Conservation (phyloP, 2,113 vertebrate species). For the Naja naja region DNA sequence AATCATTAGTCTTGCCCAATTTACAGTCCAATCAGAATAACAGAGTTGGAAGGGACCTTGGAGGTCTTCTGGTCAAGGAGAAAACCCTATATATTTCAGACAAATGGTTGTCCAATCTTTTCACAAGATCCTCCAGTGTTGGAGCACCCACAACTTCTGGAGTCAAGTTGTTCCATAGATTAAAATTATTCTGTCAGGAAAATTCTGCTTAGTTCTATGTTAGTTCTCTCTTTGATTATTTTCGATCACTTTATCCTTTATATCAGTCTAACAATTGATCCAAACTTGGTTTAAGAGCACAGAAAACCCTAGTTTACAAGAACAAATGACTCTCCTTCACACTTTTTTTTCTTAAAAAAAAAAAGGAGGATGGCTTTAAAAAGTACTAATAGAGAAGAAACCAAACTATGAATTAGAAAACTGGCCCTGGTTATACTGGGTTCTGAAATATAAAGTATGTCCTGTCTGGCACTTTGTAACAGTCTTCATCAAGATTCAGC, state of each 20-base stretch:
- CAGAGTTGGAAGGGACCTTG: not conserved
- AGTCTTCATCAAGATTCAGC: not conserved
- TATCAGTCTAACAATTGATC: not conserved
- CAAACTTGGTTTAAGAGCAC: not conserved
- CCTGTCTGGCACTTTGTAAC: not conserved
- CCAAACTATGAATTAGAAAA: not conserved
- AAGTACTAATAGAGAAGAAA: not conserved
- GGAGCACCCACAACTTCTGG: not conserved
- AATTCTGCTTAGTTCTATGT: not conserved
- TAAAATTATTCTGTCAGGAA: not conserved
- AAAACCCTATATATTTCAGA: not conserved
- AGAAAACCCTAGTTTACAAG: not conserved
- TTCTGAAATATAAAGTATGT: not conserved
- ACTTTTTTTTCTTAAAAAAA: not conserved
- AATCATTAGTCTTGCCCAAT: not conserved
- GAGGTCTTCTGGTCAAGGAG: not conserved
- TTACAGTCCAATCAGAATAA: not conserved
- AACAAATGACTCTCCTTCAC: not conserved
- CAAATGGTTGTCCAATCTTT: not conserved
- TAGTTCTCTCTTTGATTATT: not conserved
- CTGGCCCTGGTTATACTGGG: not conserved
- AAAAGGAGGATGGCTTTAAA: not conserved
- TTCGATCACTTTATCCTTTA: not conserved
- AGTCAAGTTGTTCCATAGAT: not conserved
- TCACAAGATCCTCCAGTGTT: not conserved